Evolutionary conservation across 2,888 invertebrate species (phyloP).

Genomic region (Nemurella pictetii): DNA sequence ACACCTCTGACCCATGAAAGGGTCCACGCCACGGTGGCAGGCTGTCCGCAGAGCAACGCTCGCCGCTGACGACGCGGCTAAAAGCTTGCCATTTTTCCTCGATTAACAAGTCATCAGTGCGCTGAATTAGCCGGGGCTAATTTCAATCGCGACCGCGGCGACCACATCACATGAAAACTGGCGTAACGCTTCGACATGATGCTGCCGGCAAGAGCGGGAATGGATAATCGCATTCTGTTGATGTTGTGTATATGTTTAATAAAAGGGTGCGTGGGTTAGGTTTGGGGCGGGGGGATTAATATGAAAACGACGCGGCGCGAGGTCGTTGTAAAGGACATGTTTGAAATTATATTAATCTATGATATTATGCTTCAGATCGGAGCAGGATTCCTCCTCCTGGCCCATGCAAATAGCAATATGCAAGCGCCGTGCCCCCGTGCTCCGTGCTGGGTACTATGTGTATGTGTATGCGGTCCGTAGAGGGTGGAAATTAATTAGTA

Average conservation of each 20-base stretch:
- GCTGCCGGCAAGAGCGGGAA: background rate
- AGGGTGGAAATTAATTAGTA: constrained; percentile 21
- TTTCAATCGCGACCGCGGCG: constrained; percentile 26
- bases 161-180: constrained; percentile 6
- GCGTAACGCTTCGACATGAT: background rate
- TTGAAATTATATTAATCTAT: too few relatives aligned
- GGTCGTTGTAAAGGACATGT: constrained; percentile 6
- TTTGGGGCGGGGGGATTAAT: background rate
- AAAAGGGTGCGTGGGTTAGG: constrained; percentile 2
- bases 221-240: constrained; percentile 22
- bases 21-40: background rate
- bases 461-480: background rate
- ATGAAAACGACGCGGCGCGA: background rate
- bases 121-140: constrained; percentile 17
- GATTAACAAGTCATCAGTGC: constrained; percentile 29
- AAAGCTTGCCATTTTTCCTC: constrained; percentile 31
- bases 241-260: constrained; percentile 16
- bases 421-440: background rate
- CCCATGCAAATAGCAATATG: background rate
- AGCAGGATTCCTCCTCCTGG: constrained; percentile 1
- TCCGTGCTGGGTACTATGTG: background rate
- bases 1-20: too few relatives aligned
- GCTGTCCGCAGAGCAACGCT: background rate
- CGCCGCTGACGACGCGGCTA: background rate
- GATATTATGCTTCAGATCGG: constrained; percentile 3